Evolutionary conservation across 1,140 invertebrate species (phyloP).

Genomic region (Tenebrio molitor): DNA sequence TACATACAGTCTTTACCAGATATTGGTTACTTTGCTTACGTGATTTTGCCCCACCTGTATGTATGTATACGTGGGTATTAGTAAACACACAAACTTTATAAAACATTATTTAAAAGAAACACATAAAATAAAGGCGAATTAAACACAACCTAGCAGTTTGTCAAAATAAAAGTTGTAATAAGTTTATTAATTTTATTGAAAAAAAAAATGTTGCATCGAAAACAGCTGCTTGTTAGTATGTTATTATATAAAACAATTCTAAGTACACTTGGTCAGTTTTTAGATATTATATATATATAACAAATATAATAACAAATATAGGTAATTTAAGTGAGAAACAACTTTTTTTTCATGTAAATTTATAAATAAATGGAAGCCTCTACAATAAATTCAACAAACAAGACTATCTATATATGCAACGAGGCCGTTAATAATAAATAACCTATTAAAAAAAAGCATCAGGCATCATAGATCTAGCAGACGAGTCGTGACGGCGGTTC

Average conservation of each 20-base stretch:
- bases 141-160: slow-evolving; percentile 63
- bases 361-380: slow-evolving; percentile 62
- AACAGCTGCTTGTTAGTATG: slow-evolving; percentile 63
- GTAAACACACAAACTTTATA: slow-evolving; percentile 65
- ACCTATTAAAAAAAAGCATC: slow-evolving; percentile 57
- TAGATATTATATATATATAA: slow-evolving; percentile 47
- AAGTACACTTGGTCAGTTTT: slow-evolving; percentile 63
- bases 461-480: slow-evolving; percentile 56
- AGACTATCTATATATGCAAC: slow-evolving; percentile 63
- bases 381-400: slow-evolving; percentile 64
- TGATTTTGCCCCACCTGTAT: slow-evolving; percentile 68
- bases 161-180: slow-evolving; percentile 58
- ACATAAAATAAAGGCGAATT: slow-evolving; percentile 62
- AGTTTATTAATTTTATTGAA: slow-evolving; percentile 61
- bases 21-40: slow-evolving; percentile 67
- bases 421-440: slow-evolving; percentile 57
- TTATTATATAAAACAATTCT: slow-evolving; percentile 62
- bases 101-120: slow-evolving; percentile 56
- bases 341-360: slow-evolving; percentile 48
- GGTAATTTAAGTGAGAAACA: slow-evolving; percentile 54
- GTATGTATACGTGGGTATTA: slow-evolving; percentile 67
- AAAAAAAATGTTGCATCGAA: slow-evolving; percentile 55
- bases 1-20: slow-evolving; percentile 68
- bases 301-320: slow-evolving; percentile 56
- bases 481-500: slow-evolving; percentile 23